These are phyloP conservation scores for Drosophila asahinai DNA, from an alignment of 1,140 invertebrate species.

Conservation along the genomic window DNA sequence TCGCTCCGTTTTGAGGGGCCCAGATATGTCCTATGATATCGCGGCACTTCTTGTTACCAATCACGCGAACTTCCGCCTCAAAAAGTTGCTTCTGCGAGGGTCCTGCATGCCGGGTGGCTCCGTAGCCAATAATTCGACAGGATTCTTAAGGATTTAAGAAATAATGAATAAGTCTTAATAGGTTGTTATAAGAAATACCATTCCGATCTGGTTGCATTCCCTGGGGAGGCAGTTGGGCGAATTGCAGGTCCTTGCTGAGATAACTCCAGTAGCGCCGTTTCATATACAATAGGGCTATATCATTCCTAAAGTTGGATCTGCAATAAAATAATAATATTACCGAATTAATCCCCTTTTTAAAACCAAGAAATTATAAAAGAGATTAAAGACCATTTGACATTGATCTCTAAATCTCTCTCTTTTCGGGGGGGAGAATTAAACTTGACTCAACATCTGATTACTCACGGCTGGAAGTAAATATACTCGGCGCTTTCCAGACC, in stretches of 20 bases:
- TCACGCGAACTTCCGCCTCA: constrained; percentile 71
- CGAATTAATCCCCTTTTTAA: too few relatives aligned
- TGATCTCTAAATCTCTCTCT: constrained; percentile 4
- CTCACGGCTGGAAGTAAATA: constrained; percentile 81
- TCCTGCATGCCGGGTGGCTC: constrained; percentile 71
- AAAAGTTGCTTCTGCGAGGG: constrained; percentile 60
- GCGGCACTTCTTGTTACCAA: constrained; percentile 65
- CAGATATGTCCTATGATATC: constrained; percentile 76
- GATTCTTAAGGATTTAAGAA: constrained; percentile 24
- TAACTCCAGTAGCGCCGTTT: constrained; percentile 36
- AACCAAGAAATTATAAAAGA: too few relatives aligned
- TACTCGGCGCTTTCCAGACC: constrained; percentile 65
- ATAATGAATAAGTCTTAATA: background rate
- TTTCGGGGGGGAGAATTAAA: constrained; percentile 33
- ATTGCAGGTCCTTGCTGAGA: constrained; percentile 33
- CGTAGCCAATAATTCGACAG: constrained; percentile 80
- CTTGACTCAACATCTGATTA: constrained; percentile 41
- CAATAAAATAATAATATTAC: too few relatives aligned
- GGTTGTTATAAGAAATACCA: constrained; percentile 20
- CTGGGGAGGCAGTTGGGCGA: constrained; percentile 59
- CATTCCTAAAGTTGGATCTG: constrained; percentile 76
- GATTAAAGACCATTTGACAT: background rate
- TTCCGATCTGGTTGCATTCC: constrained; percentile 66
- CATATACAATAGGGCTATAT: constrained; percentile 71
- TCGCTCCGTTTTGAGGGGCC: constrained; percentile 74